These are phyloP conservation scores for Eilema sororculum DNA, from an alignment of 2,888 invertebrate species.

Conservation along the genomic window DNA sequence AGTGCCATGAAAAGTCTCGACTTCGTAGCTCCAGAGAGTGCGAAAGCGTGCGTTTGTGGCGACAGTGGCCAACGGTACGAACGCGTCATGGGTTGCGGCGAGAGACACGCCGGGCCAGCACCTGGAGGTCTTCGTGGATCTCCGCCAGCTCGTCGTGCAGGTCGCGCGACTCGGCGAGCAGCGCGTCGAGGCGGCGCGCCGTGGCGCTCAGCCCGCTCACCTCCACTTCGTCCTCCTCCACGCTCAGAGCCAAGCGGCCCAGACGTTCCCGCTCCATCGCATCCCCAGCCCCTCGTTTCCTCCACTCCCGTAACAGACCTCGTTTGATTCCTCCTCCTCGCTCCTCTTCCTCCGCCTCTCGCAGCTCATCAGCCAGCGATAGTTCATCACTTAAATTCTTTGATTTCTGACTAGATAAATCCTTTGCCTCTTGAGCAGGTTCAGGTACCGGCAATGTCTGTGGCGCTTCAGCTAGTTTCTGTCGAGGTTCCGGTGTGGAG, in stretches of 20 bases:
- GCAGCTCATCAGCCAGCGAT: conserved; percentile 78
- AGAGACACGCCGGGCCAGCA: conserved; percentile 81
- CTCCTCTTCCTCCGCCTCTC: conserved; percentile 76
- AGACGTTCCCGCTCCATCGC: conserved; percentile 77
- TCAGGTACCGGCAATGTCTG: conserved; percentile 24
- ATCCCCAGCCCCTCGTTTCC: conserved; percentile 61
- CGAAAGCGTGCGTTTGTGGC: conserved; percentile 45
- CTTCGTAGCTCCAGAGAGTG: conserved; percentile 25
- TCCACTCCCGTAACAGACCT: conserved; percentile 64
- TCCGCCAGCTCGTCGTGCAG: conserved; percentile 81
- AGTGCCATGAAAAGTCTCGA: not conserved
- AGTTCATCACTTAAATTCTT: conserved; percentile 53
- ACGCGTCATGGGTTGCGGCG: conserved; percentile 79
- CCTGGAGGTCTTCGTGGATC: conserved; percentile 85
- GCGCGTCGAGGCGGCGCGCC: conserved; percentile 75
- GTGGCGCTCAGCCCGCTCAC: conserved; percentile 71
- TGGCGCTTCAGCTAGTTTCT: conserved; percentile 29
- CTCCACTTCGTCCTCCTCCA: conserved; percentile 77
- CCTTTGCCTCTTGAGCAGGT: conserved; percentile 28
- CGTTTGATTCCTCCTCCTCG: conserved; percentile 56
- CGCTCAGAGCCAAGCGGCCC: conserved; percentile 77
- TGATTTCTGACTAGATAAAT: conserved; percentile 35
- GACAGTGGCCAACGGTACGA: conserved; percentile 67
- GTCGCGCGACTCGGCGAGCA: conserved; percentile 79
- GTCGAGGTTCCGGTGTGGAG: conserved; percentile 59